Evolutionary conservation across 2,888 invertebrate species (phyloP), one percentile per base, ranked within the genome.

Genomic region (Troilus luridus): DNA sequence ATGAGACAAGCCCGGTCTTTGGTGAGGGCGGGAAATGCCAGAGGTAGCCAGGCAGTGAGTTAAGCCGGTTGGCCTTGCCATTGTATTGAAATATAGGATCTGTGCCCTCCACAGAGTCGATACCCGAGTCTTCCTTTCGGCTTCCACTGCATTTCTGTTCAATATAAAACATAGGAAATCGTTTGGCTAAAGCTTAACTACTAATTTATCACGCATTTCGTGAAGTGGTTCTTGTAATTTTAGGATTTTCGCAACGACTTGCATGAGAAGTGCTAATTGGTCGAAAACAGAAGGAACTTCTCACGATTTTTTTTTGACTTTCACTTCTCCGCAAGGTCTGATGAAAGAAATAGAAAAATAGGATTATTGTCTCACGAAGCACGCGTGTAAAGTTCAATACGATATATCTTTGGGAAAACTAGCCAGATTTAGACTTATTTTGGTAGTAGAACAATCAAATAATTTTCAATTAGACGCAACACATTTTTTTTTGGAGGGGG

Each of bases 51-150:
- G 72, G 24, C 41, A 41, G 41, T 41, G 41, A 41, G 41, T 41
- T 27, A 67, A n/a, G 27, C 85, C 11, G 56, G 85, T 85, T 85
- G 56, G n/a, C 56, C 54, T 58, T 56, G 56, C 56, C n/a, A 85
- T 85, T 85, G 85, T 85, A 85, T 85, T 85, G 85, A 85, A 85
- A 85, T 85, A 85, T 85, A 85, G 85, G 85, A 58, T 58, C 85
- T 85, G 41, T 5, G 12, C n/a, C 56, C 85, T 56, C 85, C 54
- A 0, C 7, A 1, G 1, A 67, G 17, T 9, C 54, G 19, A 11
- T 41, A 54, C 81, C 54, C 10, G 3, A 19, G 54, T 85, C 54
- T 85, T 85, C 81, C 27, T 41, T 9, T 17, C 17, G 41, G 7
- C 17, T 77, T 41, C 3, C 14, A 0, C 17, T 1, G 14, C 6